Evolutionary conservation across 2,888 invertebrate genomes (phyloP).

Genomic region (Sphinx pinastri): DNA sequence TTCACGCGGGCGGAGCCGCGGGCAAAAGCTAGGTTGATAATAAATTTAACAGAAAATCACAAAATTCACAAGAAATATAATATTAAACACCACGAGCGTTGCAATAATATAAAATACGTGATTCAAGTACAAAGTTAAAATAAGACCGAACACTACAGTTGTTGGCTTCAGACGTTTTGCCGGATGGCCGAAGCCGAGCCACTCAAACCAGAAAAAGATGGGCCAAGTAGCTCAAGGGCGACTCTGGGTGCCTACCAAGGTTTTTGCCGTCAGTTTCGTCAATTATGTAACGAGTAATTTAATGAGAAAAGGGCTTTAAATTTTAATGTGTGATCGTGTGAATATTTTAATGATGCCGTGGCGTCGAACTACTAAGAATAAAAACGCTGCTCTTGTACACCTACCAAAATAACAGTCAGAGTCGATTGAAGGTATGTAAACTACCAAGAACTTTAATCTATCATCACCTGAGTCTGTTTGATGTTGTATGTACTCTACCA

Average conservation of each 20-base stretch:
- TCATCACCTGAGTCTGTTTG: no score
- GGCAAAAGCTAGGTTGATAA: no score
- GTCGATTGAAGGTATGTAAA: no score
- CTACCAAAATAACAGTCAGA: no score
- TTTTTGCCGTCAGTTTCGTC: not conserved
- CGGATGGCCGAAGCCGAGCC: not conserved
- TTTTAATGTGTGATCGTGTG: not conserved
- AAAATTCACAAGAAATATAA: not conserved
- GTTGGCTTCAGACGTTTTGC: conserved; percentile 8
- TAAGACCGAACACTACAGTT: conserved; percentile 11
- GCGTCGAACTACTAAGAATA: no score
- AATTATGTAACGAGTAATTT: conserved; percentile 1
- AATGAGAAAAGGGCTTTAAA: not conserved
- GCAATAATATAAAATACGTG: not conserved
- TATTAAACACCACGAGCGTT: not conserved
- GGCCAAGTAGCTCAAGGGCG: conserved; percentile 20
- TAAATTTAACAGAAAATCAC: not conserved
- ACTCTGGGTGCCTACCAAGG: conserved; percentile 10
- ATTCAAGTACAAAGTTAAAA: conserved; percentile 5
- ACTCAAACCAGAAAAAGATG: conserved; percentile 21
- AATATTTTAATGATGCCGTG: not conserved
- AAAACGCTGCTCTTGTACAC: no score
- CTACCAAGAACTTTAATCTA: no score
- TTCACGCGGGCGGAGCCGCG: no score
- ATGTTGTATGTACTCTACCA: no score